A percentile compares a stretch with the other conserved stretches of the same genome.
These are phyloP conservation scores for Malthinus seriepunctatus DNA, from an alignment of 2,888 invertebrate species.

Conservation along the genomic window DNA sequence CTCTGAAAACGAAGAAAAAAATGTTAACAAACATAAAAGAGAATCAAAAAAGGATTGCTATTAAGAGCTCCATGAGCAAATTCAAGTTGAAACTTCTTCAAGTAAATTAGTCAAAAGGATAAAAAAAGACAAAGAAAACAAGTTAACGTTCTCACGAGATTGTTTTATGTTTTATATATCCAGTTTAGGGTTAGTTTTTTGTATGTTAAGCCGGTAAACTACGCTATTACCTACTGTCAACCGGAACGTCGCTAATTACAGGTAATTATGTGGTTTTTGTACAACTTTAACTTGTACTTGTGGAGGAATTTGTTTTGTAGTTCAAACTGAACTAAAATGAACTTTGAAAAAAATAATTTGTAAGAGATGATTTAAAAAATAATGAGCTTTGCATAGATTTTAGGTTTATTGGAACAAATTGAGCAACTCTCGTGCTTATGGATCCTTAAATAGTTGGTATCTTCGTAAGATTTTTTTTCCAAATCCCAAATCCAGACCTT, in stretches of 20 bases:
- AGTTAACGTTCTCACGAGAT: conserved; percentile 44
- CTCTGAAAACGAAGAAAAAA: conserved; percentile 54
- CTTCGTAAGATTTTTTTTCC: no score
- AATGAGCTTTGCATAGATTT: no score
- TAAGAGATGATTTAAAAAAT: no score
- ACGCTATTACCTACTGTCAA: conserved; percentile 45
- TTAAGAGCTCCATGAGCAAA: background rate
- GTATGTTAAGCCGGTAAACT: conserved; percentile 43
- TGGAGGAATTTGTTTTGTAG: conserved; percentile 24
- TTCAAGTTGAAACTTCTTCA: conserved; percentile 14
- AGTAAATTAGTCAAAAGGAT: conserved; percentile 19
- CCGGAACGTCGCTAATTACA: conserved; percentile 48
- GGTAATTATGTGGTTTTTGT: conserved; percentile 43
- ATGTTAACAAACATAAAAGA: background rate
- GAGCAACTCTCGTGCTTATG: no score
- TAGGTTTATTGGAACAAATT: no score
- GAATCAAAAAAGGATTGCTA: background rate
- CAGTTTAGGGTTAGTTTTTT: conserved; percentile 45
- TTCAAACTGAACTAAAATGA: background rate
- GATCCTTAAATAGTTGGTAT: no score
- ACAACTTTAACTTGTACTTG: conserved; percentile 13
- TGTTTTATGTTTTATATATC: conserved; percentile 37
- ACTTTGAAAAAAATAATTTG: no score
- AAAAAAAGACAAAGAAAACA: conserved; percentile 26
- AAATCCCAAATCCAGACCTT: no score